These are phyloP conservation scores for Heliconius cydno DNA, from an alignment of 2,888 invertebrate genomes.

Conservation along the genomic window DNA sequence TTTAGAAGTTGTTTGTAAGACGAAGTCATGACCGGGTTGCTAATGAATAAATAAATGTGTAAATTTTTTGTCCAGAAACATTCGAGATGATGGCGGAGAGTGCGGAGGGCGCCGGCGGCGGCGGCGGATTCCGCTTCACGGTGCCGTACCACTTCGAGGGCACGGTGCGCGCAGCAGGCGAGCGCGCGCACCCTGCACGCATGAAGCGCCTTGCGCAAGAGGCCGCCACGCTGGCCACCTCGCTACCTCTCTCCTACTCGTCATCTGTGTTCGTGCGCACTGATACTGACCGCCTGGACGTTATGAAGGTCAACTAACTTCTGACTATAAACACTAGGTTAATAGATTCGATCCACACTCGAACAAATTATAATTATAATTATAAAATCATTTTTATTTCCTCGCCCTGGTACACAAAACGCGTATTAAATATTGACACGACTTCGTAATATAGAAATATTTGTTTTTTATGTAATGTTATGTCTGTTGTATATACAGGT, in stretches of 20 bases:
- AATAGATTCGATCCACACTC: too few relatives aligned
- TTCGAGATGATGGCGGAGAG: slow-evolving; percentile 95
- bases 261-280: slow-evolving; percentile 97
- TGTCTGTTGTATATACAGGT: slow-evolving; percentile 81
- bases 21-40: not conserved
- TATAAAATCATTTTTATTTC: too few relatives aligned
- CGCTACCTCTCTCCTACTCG: slow-evolving; percentile 95
- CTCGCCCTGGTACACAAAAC: too few relatives aligned
- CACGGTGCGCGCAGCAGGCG: slow-evolving; percentile 92
- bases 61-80: slow-evolving; percentile 84
- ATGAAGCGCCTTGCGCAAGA: slow-evolving; percentile 97
- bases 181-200: slow-evolving; percentile 92
- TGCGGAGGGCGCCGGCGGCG: slow-evolving; percentile 82
- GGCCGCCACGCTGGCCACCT: slow-evolving; percentile 95
- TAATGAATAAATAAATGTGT: not conserved
- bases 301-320: slow-evolving; percentile 93
- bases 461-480: not conserved
- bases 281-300: slow-evolving; percentile 95
- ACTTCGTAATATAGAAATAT: too few relatives aligned
- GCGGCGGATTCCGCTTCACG: slow-evolving; percentile 89
- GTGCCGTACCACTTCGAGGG: slow-evolving; percentile 96
- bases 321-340: too few relatives aligned
- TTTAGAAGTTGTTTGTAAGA: too few relatives aligned
- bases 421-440: too few relatives aligned
- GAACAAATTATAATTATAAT: too few relatives aligned